Conservation (phyloP, 1,140 invertebrate genomes). For the Gonioctena quinquepunctata region DNA sequence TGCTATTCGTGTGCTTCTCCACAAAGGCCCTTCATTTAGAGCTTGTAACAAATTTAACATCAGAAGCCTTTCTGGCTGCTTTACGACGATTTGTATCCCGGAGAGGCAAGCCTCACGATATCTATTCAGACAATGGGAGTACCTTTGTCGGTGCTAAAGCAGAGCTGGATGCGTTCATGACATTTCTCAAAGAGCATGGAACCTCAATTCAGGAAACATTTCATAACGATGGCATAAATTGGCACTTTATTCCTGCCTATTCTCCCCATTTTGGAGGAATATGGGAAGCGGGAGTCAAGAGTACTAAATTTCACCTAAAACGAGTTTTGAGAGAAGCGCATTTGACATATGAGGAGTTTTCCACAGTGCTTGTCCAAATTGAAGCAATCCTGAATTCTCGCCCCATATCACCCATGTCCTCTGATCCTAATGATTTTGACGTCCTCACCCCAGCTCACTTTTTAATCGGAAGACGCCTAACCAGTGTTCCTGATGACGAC, state of each 20-base stretch:
- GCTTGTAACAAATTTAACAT: slow-evolving; percentile 39
- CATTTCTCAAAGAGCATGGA: no score
- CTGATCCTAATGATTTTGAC: no score
- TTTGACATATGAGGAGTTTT: slow-evolving; percentile 35
- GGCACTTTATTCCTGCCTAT: slow-evolving; percentile 20
- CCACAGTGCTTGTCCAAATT: slow-evolving; percentile 47
- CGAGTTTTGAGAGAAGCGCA: slow-evolving; percentile 29
- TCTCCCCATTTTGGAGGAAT: slow-evolving; percentile 20
- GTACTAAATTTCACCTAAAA: slow-evolving; percentile 19
- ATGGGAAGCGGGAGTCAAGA: slow-evolving; percentile 15
- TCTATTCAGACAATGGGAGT: background rate
- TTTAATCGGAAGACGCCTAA: no score
- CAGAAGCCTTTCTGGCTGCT: slow-evolving; percentile 15
- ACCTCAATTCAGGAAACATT: no score
- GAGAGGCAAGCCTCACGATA: background rate
- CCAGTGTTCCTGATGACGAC: no score
- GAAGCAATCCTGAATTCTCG: slow-evolving; percentile 42
- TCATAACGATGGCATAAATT: slow-evolving; percentile 29
- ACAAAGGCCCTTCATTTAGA: slow-evolving; percentile 52
- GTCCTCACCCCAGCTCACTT: no score
- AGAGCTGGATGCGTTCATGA: no score
- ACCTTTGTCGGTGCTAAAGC: background rate
- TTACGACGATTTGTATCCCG: slow-evolving; percentile 16
- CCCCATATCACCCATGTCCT: no score
- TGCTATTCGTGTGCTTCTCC: slow-evolving; percentile 46